Conservation (phyloP, 2,888 invertebrate species). For the Drosophila borealis region DNA sequence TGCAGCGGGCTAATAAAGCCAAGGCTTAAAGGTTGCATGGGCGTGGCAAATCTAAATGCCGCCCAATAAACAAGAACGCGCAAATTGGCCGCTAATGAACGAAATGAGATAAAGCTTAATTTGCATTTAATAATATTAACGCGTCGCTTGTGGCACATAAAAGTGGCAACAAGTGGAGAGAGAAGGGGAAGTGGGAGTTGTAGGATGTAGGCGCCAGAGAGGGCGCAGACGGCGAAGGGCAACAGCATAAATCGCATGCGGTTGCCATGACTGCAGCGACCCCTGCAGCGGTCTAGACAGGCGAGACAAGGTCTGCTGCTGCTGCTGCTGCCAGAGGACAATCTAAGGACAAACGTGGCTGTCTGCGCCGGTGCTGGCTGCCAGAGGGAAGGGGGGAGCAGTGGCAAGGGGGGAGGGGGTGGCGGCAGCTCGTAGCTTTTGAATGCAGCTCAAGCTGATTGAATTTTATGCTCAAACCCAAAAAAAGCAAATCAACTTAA, state of each 20-base stretch:
- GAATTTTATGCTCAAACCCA: conserved; percentile 73
- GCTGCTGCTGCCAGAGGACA: conserved; percentile 67
- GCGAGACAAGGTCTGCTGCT: conserved; percentile 50
- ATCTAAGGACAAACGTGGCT: conserved; percentile 76
- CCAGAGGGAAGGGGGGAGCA: background rate
- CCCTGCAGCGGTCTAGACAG: conserved; percentile 75
- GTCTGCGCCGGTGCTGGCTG: conserved; percentile 30
- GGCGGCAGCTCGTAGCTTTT: conserved; percentile 71
- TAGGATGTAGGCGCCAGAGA: too few relatives aligned
- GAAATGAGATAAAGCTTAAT: conserved; percentile 79
- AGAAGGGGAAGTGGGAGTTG: background rate
- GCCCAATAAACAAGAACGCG: conserved; percentile 65
- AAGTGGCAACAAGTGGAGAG: conserved; percentile 16
- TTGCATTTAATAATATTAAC: conserved; percentile 81
- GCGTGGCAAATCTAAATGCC: conserved; percentile 3
- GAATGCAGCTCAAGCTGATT: conserved; percentile 78
- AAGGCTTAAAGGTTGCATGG: background rate
- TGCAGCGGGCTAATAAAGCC: conserved; percentile 1
- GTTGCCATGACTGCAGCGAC: conserved; percentile 76
- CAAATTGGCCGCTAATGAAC: conserved; percentile 75
- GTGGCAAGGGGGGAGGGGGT: background rate
- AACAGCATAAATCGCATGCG: conserved; percentile 76
- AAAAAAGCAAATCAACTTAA: conserved; percentile 69
- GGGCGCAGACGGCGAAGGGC: too few relatives aligned
- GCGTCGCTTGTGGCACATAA: conserved; percentile 53